Percentiles rank a stretch among this genome's conserved stretches.
phyloP scores from a whole-genome alignment of 2,113 vertebrate species.

The Microtus oregoni region DNA sequence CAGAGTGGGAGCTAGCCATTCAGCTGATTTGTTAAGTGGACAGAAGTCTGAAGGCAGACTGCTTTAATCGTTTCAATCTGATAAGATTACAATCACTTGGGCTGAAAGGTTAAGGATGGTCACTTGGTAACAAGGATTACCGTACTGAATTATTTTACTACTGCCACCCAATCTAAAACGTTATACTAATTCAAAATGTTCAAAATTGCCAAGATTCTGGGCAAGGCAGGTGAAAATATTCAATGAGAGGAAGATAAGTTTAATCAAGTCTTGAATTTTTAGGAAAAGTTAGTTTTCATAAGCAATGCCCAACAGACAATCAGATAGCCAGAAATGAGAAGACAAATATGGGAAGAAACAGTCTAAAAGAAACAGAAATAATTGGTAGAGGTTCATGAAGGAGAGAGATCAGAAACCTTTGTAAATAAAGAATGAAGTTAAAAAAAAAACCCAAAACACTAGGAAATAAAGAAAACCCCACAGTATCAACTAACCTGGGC shows the following conservation, averaged over 20 bases:
- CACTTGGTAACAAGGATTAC: neutral
- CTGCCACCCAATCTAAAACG: neutral
- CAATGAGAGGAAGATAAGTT: neutral
- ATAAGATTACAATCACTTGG: neutral
- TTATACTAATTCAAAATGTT: neutral
- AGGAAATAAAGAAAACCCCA: neutral
- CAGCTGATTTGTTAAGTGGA: neutral
- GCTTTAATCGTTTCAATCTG: neutral
- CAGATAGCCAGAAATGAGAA: neutral
- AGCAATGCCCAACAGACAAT: neutral
- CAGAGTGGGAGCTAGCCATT: neutral
- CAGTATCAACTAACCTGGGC: neutral
- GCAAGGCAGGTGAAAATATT: constrained; percentile 18
- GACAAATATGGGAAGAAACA: neutral
- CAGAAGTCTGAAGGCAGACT: neutral
- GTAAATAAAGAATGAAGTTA: neutral
- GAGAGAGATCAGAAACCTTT: neutral
- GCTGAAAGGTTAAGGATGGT: neutral
- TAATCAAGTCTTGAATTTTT: neutral
- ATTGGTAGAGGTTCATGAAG: neutral
- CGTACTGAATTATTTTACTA: neutral
- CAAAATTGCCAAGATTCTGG: neutral
- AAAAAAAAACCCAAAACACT: neutral
- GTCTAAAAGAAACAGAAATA: constrained; percentile 1
- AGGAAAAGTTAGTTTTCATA: neutral